These are phyloP conservation scores for Abrostola triplasia DNA, from an alignment of 2,888 invertebrate species.

Conservation along the genomic window DNA sequence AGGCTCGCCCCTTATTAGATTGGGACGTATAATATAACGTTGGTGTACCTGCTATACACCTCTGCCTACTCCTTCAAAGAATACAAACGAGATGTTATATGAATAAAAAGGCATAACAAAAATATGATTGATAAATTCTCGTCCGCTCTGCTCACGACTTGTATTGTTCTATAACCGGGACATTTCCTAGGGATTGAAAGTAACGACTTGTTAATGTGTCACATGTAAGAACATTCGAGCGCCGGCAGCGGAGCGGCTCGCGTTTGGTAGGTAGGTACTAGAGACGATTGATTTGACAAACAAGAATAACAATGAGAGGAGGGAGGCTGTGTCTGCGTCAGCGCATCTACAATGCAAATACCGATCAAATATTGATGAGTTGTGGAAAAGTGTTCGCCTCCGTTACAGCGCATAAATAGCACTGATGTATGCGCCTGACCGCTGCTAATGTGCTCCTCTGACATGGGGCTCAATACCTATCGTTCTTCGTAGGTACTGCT, in stretches of 20 bases:
- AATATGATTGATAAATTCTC: too few species aligned
- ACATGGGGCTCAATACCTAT: conserved; percentile 1
- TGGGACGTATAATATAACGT: too few species aligned
- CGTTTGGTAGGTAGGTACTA: conserved; percentile 18
- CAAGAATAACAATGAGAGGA: conserved; percentile 62
- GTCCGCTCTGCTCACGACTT: background rate
- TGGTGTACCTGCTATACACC: too few species aligned
- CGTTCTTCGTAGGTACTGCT: background rate
- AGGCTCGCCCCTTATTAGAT: too few species aligned
- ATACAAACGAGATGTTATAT: too few species aligned
- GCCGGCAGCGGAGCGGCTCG: background rate
- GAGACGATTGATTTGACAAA: conserved; percentile 52
- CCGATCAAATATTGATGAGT: conserved; percentile 78
- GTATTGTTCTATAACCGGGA: too few species aligned
- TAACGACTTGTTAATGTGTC: background rate
- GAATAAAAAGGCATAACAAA: too few species aligned
- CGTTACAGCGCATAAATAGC: conserved; percentile 63
- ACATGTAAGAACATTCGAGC: background rate
- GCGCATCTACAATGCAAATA: conserved; percentile 75
- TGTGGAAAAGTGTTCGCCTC: conserved; percentile 60
- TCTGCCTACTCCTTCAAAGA: too few species aligned
- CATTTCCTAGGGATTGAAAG: background rate
- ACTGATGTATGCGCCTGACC: conserved; percentile 8
- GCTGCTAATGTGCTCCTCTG: conserved; percentile 1
- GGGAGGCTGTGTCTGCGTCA: conserved; percentile 44